phyloP scores from a whole-genome alignment of 2,888 invertebrate species.

The Nematopogon swammerdamellus region DNA sequence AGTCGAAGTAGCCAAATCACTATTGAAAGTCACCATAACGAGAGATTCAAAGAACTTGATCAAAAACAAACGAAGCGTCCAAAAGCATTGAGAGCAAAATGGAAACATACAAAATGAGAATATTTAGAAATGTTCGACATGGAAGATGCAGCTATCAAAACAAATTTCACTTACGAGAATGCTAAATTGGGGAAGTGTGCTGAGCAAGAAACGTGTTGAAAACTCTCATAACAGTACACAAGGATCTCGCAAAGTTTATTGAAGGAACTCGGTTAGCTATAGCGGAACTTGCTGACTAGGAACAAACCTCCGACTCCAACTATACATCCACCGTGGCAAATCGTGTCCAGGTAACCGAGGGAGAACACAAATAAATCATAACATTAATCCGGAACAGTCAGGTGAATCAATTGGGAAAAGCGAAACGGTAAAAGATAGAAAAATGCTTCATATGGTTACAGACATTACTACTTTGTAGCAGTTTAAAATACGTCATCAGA shows the following conservation, averaged over 20 bases:
- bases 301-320: conserved; percentile 1
- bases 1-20: too few relatives aligned
- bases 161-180: neutral
- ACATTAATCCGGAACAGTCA: neutral
- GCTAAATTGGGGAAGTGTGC: neutral
- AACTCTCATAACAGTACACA: neutral
- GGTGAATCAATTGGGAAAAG: too few relatives aligned
- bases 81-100: neutral
- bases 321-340: neutral
- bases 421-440: too few relatives aligned
- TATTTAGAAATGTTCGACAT: neutral
- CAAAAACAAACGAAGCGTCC: conserved; percentile 3
- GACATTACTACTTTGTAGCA: too few relatives aligned
- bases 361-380: neutral
- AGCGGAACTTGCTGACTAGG: neutral
- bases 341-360: neutral
- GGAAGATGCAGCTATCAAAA: neutral
- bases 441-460: too few relatives aligned
- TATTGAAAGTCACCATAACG: too few relatives aligned
- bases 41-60: neutral
- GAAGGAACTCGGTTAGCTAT: neutral
- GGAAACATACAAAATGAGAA: conserved; percentile 2
- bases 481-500: too few relatives aligned
- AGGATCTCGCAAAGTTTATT: neutral
- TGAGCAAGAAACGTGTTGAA: neutral